phyloP scores from a whole-genome alignment of 2,888 invertebrate genomes.

The Ceriagrion tenellum region DNA sequence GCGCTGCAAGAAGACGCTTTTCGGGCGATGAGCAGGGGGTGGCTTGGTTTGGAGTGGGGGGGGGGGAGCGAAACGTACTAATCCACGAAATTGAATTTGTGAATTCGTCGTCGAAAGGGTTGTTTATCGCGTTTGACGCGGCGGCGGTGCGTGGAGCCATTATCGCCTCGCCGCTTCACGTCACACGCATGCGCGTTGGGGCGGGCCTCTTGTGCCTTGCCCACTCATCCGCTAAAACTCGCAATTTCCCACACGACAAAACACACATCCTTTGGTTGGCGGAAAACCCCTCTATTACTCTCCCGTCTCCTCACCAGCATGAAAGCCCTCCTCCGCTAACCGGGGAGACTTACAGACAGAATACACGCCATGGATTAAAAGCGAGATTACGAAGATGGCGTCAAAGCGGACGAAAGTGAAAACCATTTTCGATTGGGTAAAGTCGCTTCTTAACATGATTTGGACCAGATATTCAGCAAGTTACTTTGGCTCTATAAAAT shows the following conservation, averaged over 20 bases:
- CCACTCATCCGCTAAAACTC: not conserved
- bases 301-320: not conserved
- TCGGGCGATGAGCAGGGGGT: not conserved
- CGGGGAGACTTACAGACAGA: too few species aligned
- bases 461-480: too few species aligned
- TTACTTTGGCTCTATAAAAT: too few species aligned
- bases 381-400: too few species aligned
- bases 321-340: too few species aligned
- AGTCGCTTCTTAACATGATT: too few species aligned
- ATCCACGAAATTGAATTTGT: conserved; percentile 28
- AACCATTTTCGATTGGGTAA: too few species aligned
- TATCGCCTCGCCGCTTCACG: conserved; percentile 5
- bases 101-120: not conserved
- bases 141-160: conserved; percentile 21
- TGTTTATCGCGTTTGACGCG: conserved; percentile 28
- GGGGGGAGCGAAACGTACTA: not conserved
- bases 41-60: not conserved
- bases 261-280: not conserved
- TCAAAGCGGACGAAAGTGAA: too few species aligned
- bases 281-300: not conserved
- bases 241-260: not conserved
- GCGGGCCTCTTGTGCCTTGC: not conserved
- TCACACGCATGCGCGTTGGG: not conserved
- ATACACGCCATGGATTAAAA: too few species aligned
- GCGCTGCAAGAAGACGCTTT: not conserved